These are phyloP conservation scores for Prolemur simus DNA, from an alignment of 2,113 vertebrate species.

Conservation along the genomic window DNA sequence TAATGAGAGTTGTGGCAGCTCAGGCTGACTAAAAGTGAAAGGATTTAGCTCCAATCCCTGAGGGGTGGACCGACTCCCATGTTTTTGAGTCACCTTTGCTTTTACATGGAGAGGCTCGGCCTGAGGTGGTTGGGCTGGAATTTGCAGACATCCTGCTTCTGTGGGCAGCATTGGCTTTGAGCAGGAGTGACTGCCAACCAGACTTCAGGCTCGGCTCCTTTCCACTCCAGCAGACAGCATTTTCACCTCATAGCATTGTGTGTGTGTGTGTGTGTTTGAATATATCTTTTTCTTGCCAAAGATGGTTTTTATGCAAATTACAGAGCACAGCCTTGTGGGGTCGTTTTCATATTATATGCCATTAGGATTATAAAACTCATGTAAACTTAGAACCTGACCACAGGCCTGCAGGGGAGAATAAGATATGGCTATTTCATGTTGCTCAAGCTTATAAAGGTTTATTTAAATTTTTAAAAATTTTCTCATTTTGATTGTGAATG, in stretches of 20 bases:
- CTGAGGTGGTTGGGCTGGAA: background rate
- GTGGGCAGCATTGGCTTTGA: slow-evolving; percentile 69
- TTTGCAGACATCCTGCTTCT: background rate
- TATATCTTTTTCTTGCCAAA: slow-evolving; percentile 77
- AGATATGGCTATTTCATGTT: background rate
- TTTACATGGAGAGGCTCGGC: slow-evolving; percentile 17
- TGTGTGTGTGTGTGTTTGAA: slow-evolving; percentile 78
- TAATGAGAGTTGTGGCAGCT: background rate
- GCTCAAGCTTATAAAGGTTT: background rate
- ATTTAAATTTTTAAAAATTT: background rate
- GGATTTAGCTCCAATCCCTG: background rate
- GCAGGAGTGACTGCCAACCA: slow-evolving; percentile 71
- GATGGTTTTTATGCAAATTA: slow-evolving; percentile 78
- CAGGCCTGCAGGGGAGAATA: background rate
- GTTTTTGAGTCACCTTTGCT: slow-evolving; percentile 19
- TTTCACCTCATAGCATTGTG: slow-evolving; percentile 67
- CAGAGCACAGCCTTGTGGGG: slow-evolving; percentile 73
- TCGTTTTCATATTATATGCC: slow-evolving; percentile 2
- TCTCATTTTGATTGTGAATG: background rate
- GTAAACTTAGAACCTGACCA: background rate
- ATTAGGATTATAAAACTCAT: background rate
- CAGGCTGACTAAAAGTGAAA: background rate
- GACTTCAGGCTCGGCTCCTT: slow-evolving; percentile 73
- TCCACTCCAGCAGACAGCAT: slow-evolving; percentile 64
- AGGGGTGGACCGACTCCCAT: background rate